Evolutionary conservation across 2,797 vertebrate genomes (phyloP).

Genomic region (Smutsia gigantea): DNA sequence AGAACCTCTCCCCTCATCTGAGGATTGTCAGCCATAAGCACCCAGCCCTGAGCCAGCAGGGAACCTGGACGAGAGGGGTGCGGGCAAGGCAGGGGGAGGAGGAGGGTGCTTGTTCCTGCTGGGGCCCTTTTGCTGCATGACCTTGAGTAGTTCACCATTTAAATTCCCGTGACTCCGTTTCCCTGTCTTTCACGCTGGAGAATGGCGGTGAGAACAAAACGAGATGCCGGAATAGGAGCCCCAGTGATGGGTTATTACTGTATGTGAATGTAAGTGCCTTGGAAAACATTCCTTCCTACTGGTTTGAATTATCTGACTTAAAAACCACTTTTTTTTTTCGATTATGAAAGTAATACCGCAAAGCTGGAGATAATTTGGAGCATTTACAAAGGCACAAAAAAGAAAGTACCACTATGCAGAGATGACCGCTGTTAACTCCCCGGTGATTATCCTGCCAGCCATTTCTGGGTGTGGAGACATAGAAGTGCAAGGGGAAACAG

Average conservation of each 20-base stretch:
- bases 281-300: not conserved
- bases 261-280: rapidly evolving
- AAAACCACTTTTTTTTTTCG: not conserved
- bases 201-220: not conserved
- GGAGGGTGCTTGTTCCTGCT: rapidly evolving
- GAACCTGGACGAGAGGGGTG: rapidly evolving
- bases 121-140: not conserved
- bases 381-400: not conserved
- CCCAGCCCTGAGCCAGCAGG: rapidly evolving
- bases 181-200: not conserved
- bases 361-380: conserved; percentile 43
- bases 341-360: not conserved
- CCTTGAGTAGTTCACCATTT: not conserved
- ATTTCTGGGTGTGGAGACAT: rapidly evolving
- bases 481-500: not conserved
- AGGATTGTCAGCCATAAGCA: rapidly evolving
- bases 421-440: not conserved
- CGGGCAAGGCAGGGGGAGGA: no score
- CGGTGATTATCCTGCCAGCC: not conserved
- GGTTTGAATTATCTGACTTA: conserved; percentile 17
- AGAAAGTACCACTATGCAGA: not conserved
- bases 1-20: not conserved
- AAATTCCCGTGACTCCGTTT: not conserved
- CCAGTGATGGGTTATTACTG: rapidly evolving
- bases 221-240: not conserved